Base-by-base conservation (phyloP, 2,888 invertebrate species). In the Poecilus cupreus region DNA sequence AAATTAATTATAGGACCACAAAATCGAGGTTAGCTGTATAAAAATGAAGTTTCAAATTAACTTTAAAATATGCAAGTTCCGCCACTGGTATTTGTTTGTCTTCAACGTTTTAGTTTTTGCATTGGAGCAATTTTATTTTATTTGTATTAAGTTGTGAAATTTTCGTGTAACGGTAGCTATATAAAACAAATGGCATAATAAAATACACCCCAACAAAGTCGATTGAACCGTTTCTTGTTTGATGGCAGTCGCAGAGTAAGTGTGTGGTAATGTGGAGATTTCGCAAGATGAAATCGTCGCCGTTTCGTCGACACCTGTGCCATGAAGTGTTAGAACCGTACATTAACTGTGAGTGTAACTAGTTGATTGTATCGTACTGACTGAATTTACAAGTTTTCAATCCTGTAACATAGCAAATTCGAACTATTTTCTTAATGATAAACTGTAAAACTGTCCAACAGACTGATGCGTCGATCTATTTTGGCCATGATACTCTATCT, bases 401-500 rank as follows among this genome's bases (percentile, higher is more conserved):
- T 43, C 46, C 43, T 72, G 46, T 46, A 72, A 72, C 32, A 72
- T 43, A 72, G 24, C 20, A 72, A 72, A 72, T 72, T 72, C 46
- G 13, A 72, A 72, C 46, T 72, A 72, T 72, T 72, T 72, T 72
- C 72, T 46, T 72, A 72, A 43, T 46, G 64, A 68, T 18, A 32
- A 60, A 68, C 64, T 72, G 60, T 60, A 51, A 68, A 68, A 68
- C 64, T 72, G 72, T 72, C 43, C 72, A 72, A 72, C 46, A 43
- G 72, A 72, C 72, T 72, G 72, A 72, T 46, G 72, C 13, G 60
- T 60, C 60, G 60, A 16, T 46, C 43, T 72, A 70, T 72, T 72
- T 72, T 72, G 72, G 72, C 72, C 72, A 72, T 72, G 46, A 72
- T 60, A 60, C 72, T 72, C 43, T 70, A 64, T 64, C 64, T 39